Base-by-base conservation (phyloP, 2,888 invertebrate genomes). In the Aleiodes testaceus region DNA sequence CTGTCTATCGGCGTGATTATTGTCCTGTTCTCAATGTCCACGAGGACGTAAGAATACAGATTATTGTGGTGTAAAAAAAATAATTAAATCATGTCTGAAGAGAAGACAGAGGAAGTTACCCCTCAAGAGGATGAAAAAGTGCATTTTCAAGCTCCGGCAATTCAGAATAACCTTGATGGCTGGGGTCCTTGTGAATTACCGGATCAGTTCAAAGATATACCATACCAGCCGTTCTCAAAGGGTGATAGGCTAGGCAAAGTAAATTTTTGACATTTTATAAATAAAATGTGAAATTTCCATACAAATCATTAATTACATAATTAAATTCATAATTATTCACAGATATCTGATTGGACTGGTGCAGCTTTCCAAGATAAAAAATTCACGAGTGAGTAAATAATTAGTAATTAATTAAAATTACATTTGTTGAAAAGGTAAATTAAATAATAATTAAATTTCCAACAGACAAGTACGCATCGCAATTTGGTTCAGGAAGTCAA, bases 161-260 rank as follows among this genome's bases (percentile, higher is more conserved):
- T 95, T 81, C 94, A 95, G 85, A 94, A 95, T 81, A 95, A 97
- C 88, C 93, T 94, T 1, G 92, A 92, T 77, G 99, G 99, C 86
- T 99, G 99, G 99, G 99, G 99, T 12, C 99, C 99, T 53, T 95
- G 94, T 88, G 95, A 95, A 87, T 91, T 97, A 88, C 97, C 97
- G 67, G 96, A 96, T 73, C 95, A 96, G 84, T 98, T 97, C 88
- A 93, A 94, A 84, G 97, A 97, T 88, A 96, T 98, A 93, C 99
- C 99, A 9, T 99, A 99, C 89, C 99, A 99, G 89, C 98, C 98
- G 49, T 99, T 98, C 88, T 97, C 98, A 79, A 99, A 99, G 89
- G 97, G 97, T 74, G 99, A 99, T 88, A 93, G 98, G 80, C 91
- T 99, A 78, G 99, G 99, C 80, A 99, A 99, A 91, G 98, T 98